Evolutionary conservation across 2,888 invertebrate species (phyloP), one percentile per base, ranked within the genome.

Genomic region (Monochamus alternatus): DNA sequence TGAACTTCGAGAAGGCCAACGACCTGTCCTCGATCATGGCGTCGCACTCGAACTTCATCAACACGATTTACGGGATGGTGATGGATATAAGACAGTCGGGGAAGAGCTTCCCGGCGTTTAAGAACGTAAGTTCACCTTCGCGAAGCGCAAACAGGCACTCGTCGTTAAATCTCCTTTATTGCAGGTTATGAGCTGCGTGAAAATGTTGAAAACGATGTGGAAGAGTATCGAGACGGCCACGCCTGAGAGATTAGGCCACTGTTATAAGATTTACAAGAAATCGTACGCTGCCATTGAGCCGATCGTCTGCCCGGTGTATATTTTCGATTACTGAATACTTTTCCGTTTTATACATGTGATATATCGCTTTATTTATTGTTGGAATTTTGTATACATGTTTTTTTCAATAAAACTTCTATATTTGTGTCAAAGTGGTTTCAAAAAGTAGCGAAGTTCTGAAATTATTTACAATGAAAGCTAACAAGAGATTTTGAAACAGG

Each of bases 1-100:
- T 85, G 52, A 85, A 86, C 75, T 86, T 88, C 14, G 85, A 88
- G 51, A 85, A 84, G 62, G 85, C 89, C 0, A 81, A 84, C 71
- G 87, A 88, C 81, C 77, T 88, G 55, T 86, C 86, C 65, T 84
- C 86, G 0, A 77, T 88, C 10, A 84, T 87, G 47, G 76, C 79
- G 22, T 83, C 86, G 3, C 88, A 89, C 75, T 79, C 80, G 3
- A 81, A 84, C 66, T 89, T 87, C 77, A 85, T 89, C n/a, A 79
- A 81, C n/a, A 75, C 80, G 0, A 51, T 87, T n/a, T 80, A 86
- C 75, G 71, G 62, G 5, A 80, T 80, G 60, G 81, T 86, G n/a
- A 73, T 73, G 64, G 81, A 79, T 69, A 79, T 84, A 31, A 76
- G 72, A 62, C 74, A 86, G 73, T 82, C 82, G 72, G 81, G 85